Conservation (phyloP, 2,888 invertebrate genomes). For the Volucella inanis region DNA sequence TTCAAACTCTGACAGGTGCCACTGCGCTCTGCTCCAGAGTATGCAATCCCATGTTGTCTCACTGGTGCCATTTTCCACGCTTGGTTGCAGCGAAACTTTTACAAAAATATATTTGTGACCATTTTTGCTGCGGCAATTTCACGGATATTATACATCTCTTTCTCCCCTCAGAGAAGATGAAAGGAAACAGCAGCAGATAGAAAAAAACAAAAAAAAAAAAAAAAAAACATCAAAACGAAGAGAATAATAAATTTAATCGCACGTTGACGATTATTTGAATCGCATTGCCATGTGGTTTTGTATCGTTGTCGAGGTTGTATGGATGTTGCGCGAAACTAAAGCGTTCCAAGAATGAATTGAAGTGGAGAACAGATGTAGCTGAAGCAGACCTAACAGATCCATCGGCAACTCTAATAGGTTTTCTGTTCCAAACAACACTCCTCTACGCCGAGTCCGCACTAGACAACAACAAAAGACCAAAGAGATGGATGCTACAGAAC, state of each 20-base stretch:
- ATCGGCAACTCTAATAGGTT: not conserved
- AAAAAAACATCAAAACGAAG: constrained; percentile 15
- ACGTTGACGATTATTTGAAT: constrained; percentile 60
- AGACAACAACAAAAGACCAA: constrained; percentile 20
- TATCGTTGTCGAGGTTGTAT: not conserved
- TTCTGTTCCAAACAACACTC: constrained; percentile 10
- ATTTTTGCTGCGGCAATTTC: not conserved
- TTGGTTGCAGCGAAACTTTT: constrained; percentile 6
- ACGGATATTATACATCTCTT: constrained; percentile 6
- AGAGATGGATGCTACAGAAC: constrained; percentile 39
- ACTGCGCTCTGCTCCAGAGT: not conserved
- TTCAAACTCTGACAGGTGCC: not conserved
- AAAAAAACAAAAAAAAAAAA: not conserved
- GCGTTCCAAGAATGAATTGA: constrained; percentile 42
- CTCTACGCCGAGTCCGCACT: not conserved
- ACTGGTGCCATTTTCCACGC: constrained; percentile 16
- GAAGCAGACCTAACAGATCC: constrained; percentile 4
- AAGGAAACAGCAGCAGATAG: not conserved
- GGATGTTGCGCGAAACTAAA: not conserved
- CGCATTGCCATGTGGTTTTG: constrained; percentile 18
- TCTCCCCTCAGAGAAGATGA: constrained; percentile 22
- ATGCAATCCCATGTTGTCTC: too few species aligned
- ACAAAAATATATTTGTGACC: constrained; percentile 8
- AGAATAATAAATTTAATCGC: constrained; percentile 59
- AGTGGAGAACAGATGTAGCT: constrained; percentile 16